These are phyloP conservation scores for Brevimyrus niger DNA, from an alignment of 2,113 vertebrate species.

Conservation along the genomic window DNA sequence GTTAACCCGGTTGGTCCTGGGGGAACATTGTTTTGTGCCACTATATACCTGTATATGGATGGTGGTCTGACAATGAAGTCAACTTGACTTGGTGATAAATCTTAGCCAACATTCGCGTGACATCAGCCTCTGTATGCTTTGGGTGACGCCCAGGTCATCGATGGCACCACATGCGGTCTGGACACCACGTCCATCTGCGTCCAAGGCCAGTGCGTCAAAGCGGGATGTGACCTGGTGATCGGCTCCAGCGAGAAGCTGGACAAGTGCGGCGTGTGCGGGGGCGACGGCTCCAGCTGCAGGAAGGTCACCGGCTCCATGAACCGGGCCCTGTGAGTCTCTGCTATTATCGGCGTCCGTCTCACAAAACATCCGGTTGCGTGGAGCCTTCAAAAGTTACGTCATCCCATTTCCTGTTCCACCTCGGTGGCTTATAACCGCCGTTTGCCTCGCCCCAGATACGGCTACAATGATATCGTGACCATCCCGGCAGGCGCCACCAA, in stretches of 20 bases:
- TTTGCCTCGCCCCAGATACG: constrained; percentile 61
- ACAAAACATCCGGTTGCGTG: background rate
- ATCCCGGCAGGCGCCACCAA: constrained; percentile 87
- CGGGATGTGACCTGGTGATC: constrained; percentile 85
- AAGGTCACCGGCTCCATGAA: constrained; percentile 82
- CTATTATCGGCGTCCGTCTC: background rate
- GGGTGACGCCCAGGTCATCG: constrained; percentile 68
- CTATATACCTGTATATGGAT: background rate
- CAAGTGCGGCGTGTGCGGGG: constrained; percentile 87
- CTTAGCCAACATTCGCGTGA: background rate
- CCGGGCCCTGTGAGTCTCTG: constrained; percentile 67
- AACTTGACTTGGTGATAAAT: background rate
- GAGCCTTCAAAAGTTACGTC: background rate
- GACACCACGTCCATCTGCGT: constrained; percentile 91
- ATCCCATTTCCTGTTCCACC: background rate
- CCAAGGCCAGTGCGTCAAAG: constrained; percentile 91
- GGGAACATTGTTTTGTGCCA: background rate
- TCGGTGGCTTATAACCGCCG: background rate
- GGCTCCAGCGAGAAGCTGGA: constrained; percentile 87
- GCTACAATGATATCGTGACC: constrained; percentile 88
- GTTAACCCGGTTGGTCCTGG: background rate
- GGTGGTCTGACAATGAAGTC: background rate
- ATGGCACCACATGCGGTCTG: constrained; percentile 85
- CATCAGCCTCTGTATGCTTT: background rate
- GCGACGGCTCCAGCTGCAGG: constrained; percentile 74